Base-by-base conservation (phyloP, 2,888 invertebrate genomes). In the Acanthopleura granulata region DNA sequence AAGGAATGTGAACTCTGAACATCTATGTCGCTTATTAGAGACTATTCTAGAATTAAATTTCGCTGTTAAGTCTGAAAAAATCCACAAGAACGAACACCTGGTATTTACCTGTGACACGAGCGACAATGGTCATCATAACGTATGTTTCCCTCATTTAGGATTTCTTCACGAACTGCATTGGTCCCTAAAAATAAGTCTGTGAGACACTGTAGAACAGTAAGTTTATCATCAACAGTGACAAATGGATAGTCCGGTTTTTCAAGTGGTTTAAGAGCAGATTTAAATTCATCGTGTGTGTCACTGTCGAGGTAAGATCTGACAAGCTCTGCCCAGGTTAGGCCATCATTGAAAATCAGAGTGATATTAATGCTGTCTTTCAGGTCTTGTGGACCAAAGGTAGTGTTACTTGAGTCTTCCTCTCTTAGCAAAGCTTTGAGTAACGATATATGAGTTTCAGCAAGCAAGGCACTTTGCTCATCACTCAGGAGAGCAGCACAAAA, bases 321-420 rank as follows among this genome's bases (percentile, higher is more conserved):
- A 72, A 96, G 94, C 92, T 99, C 98, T 62, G 98, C 97, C 96
- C 99, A 99, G 72, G 98, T 98, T 92, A 99, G 94, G 74, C 95
- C 93, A 92, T 99, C 99, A 86, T 98, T 94, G 86, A 98, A 94
- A 92, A 95, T 98, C 75, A 98, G 92, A 82, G 95, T 94, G 80
- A 98, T 95, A 91, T 99, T 98, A 40, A 98, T 95, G 90, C 97
- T 97, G 91, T 99, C 98, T 92, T 98, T 98, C 88, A 97, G 96
- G 92, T 99, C 99, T 77, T 97, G 91, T 14, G 98, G 97, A 70
- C 98, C 98, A 92, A 97, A 99, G 91, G 96, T 96, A 49, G 89
- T 97, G 87, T 96, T 86, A 77, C 87, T 89, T 49, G 82, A 84
- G 62, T 91, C 91, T 81, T 90, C 90, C 80, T 89, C 90, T 70